phyloP scores from a whole-genome alignment of 1,140 invertebrate species.

The Drosophila azteca region DNA sequence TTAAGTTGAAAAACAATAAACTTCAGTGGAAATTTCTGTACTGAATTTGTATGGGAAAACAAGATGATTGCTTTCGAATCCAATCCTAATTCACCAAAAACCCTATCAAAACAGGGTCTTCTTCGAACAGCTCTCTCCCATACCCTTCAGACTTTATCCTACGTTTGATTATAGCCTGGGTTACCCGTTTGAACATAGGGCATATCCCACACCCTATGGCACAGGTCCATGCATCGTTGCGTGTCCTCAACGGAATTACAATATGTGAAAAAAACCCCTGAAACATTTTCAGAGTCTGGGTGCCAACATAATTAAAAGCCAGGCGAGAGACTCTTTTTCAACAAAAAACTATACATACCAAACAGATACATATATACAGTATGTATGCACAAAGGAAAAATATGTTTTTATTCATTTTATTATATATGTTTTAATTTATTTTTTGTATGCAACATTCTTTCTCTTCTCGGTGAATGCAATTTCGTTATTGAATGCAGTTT shows the following conservation, averaged over 20 bases:
- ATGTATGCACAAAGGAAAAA: constrained; percentile 20
- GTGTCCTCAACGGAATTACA: constrained; percentile 44
- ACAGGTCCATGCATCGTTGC: constrained; percentile 14
- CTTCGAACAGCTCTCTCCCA: too few species aligned
- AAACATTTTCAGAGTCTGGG: constrained; percentile 12
- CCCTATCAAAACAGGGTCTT: too few species aligned
- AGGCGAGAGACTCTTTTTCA: constrained; percentile 12
- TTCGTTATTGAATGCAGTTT: constrained; percentile 51
- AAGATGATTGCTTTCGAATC: too few species aligned
- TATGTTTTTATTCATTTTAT: constrained; percentile 34
- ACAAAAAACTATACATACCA: constrained; percentile 45
- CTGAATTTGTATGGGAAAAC: too few species aligned
- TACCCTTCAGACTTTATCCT: too few species aligned
- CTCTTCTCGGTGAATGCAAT: constrained; percentile 18
- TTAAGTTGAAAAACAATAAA: too few species aligned
- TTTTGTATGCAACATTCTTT: background rate
- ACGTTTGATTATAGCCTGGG: too few species aligned
- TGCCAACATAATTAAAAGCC: constrained; percentile 67
- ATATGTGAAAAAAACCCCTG: too few species aligned
- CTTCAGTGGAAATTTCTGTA: too few species aligned
- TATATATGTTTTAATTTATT: constrained; percentile 16
- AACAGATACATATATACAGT: too few species aligned
- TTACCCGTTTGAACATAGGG: background rate
- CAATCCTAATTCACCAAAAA: too few species aligned
- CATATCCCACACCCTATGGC: background rate